A percentile compares a stretch with the other conserved stretches of the same genome.
These are phyloP conservation scores for Drosophila lacicola DNA, from an alignment of 2,888 invertebrate species.

Conservation along the genomic window DNA sequence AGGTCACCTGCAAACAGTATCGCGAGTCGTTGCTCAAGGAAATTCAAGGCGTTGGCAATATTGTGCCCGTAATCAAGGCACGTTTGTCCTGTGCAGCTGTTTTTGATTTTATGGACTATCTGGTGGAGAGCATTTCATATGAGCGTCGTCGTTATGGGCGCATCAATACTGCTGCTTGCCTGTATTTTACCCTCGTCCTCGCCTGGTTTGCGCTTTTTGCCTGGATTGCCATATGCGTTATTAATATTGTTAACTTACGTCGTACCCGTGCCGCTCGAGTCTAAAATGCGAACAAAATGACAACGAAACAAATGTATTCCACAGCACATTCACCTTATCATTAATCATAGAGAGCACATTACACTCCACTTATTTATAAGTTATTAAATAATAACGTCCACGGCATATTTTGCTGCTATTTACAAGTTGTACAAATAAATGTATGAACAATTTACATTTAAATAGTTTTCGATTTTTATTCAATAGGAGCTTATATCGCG, in stretches of 20 bases:
- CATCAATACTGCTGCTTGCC: slow-evolving; percentile 90
- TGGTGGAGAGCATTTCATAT: slow-evolving; percentile 89
- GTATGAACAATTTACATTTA: slow-evolving; percentile 50
- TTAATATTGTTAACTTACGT: slow-evolving; percentile 87
- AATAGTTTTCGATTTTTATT: not conserved
- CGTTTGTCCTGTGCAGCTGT: slow-evolving; percentile 91
- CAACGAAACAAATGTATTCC: slow-evolving; percentile 24
- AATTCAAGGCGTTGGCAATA: slow-evolving; percentile 84
- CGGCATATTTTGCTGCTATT: slow-evolving; percentile 56
- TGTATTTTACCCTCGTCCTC: slow-evolving; percentile 88
- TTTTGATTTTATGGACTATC: slow-evolving; percentile 93
- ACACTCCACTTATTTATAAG: slow-evolving; percentile 63
- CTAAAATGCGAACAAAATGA: slow-evolving; percentile 40
- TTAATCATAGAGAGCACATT: slow-evolving; percentile 45
- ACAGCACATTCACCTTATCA: slow-evolving; percentile 44
- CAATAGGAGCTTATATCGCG: not conserved
- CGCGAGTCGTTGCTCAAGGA: slow-evolving; percentile 88
- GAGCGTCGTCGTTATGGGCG: slow-evolving; percentile 88
- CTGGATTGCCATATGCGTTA: slow-evolving; percentile 86
- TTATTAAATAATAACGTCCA: slow-evolving; percentile 48
- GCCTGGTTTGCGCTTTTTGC: slow-evolving; percentile 88
- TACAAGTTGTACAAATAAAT: slow-evolving; percentile 69
- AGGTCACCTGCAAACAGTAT: slow-evolving; percentile 91
- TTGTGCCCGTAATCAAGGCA: slow-evolving; percentile 84
- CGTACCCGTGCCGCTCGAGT: slow-evolving; percentile 81